phyloP scores from a whole-genome alignment of 2,797 vertebrate species.

The Lepus townsendii region DNA sequence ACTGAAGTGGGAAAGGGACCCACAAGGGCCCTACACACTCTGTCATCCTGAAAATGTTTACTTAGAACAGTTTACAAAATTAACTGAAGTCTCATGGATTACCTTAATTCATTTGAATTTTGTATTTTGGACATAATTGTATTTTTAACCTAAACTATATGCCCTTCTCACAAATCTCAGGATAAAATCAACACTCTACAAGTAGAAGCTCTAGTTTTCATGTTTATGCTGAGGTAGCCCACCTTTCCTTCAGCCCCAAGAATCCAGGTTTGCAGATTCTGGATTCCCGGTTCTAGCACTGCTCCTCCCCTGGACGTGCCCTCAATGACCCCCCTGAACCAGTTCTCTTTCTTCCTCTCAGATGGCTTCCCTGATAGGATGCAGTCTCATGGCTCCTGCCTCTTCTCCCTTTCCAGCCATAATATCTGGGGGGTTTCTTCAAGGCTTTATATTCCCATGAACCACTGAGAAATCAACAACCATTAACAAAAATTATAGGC shows the following conservation, averaged over 20 bases:
- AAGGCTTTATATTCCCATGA: neutral
- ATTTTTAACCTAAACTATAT: neutral
- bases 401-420: neutral
- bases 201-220: neutral
- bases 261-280: neutral
- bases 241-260: neutral
- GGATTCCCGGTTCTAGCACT: neutral
- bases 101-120: neutral
- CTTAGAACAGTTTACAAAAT: neutral
- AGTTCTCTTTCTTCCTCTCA: neutral
- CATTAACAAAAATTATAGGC: constrained; percentile 34
- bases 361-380: neutral
- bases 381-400: neutral
- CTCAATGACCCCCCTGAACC: neutral
- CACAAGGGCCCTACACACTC: neutral
- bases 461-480: constrained; percentile 2
- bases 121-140: neutral
- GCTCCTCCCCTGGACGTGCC: neutral
- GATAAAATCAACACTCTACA: neutral
- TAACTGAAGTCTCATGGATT: neutral
- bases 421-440: neutral
- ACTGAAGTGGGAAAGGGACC: neutral
- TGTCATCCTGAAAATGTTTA: neutral
- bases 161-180: neutral
- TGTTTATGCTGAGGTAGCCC: neutral